Evolutionary conservation across 2,888 invertebrate genomes (phyloP).

Genomic region (Heteromurus nitidus): DNA sequence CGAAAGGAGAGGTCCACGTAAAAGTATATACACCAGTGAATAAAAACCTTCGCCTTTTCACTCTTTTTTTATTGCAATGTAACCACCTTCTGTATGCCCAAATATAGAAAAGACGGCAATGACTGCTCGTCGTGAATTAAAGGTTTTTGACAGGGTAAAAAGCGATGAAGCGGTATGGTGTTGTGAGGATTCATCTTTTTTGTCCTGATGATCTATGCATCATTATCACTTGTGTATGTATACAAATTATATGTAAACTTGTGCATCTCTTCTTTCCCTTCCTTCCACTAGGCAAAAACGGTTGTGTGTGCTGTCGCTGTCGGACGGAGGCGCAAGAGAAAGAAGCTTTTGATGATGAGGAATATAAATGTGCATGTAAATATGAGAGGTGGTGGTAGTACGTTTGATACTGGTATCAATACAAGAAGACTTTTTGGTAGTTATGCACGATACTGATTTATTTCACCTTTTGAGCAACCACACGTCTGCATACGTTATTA

Average conservation of each 20-base stretch:
- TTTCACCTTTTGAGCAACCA: slow-evolving; percentile 11
- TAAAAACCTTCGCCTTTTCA: background rate
- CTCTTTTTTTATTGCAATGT: slow-evolving; percentile 41
- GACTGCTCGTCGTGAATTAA: slow-evolving; percentile 47
- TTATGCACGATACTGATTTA: slow-evolving; percentile 7
- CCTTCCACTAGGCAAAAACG: background rate
- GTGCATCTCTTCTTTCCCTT: background rate
- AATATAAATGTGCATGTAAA: too few species aligned
- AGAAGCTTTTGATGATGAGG: background rate
- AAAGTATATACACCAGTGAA: too few species aligned
- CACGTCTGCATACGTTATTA: background rate
- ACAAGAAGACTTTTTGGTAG: background rate
- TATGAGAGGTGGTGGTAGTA: too few species aligned
- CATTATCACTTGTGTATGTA: slow-evolving; percentile 19
- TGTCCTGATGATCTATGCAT: slow-evolving; percentile 6
- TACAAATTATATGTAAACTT: background rate
- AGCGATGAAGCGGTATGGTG: slow-evolving; percentile 5
- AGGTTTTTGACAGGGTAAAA: slow-evolving; percentile 45
- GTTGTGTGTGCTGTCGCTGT: background rate
- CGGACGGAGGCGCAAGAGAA: background rate
- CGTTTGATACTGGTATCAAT: background rate
- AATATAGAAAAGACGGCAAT: slow-evolving; percentile 22
- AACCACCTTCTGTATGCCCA: slow-evolving; percentile 49
- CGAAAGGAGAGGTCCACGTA: too few species aligned
- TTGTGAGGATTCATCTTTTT: background rate